A percentile compares a stretch with the other conserved stretches of the same genome.
Evolutionary conservation across 2,113 vertebrate genomes (phyloP).

Genomic region (Pomatostomus ruficeps): DNA sequence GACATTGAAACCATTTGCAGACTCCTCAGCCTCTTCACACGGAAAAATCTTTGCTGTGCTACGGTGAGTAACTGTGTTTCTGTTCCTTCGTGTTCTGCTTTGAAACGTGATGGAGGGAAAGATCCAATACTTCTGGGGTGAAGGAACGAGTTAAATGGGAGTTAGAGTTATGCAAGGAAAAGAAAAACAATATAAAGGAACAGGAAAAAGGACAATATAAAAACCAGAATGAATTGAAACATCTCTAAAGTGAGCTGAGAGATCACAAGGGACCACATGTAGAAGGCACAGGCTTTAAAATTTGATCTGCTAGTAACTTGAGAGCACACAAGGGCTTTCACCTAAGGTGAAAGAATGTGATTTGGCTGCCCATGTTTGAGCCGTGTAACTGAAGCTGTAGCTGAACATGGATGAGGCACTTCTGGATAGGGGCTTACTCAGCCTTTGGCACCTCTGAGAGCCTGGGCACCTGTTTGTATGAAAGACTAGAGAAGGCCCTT

Average conservation of each 20-base stretch:
- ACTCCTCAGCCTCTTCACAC: constrained; percentile 68
- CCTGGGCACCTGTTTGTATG: neutral
- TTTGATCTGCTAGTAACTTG: neutral
- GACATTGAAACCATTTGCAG: constrained; percentile 80
- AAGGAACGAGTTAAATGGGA: neutral
- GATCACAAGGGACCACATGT: neutral
- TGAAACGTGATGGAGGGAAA: neutral
- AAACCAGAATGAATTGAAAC: neutral
- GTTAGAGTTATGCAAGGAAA: neutral
- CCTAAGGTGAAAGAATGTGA: neutral
- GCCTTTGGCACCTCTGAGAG: neutral
- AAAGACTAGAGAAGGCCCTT: neutral
- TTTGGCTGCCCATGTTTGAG: neutral
- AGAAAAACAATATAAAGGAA: neutral
- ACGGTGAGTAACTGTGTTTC: constrained; percentile 72
- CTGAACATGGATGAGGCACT: neutral
- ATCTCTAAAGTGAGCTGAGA: neutral
- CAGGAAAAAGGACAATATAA: neutral
- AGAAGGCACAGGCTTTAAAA: neutral
- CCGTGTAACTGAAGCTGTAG: neutral
- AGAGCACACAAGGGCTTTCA: neutral
- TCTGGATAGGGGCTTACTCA: neutral
- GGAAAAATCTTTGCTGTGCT: constrained; percentile 86
- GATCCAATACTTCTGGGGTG: neutral
- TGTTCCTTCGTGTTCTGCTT: neutral